A percentile compares a stretch with the other conserved stretches of the same genome.
Evolutionary conservation across 64 coral and sea anemone genomes (phyloP).

Genomic region (Montipora cactus): DNA sequence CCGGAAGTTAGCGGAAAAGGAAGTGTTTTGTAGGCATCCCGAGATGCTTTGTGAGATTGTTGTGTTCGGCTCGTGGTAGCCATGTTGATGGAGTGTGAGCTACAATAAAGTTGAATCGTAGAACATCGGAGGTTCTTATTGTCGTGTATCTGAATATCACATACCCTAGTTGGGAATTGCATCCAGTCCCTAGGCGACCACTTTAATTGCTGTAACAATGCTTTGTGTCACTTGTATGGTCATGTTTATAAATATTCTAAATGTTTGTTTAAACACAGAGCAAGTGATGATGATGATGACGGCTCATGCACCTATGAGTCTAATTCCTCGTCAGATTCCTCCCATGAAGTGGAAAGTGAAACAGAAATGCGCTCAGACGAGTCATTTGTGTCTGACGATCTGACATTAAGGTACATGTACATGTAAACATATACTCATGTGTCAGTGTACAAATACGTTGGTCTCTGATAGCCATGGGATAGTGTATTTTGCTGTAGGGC

Average conservation of each 20-base stretch:
- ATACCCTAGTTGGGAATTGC: no score
- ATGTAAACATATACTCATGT: neutral
- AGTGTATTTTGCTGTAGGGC: neutral
- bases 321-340: neutral
- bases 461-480: neutral
- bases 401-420: neutral
- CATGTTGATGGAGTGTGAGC: no score
- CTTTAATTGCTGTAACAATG: no score
- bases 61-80: no score
- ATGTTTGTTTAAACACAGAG: neutral
- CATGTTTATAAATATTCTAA: neutral
- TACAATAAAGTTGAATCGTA: no score
- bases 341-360: neutral
- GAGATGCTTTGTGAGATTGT: no score
- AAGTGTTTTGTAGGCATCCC: no score
- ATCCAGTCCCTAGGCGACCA: no score
- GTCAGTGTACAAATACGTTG: neutral
- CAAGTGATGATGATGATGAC: neutral
- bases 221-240: neutral
- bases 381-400: neutral
- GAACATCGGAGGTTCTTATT: no score
- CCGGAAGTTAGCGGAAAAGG: no score
- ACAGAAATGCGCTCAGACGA: neutral
- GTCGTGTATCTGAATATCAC: no score
- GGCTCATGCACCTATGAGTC: neutral